Percentiles rank a stretch among this genome's conserved stretches.
Evolutionary conservation across 1,140 invertebrate genomes (phyloP).

Genomic region (Phocides pigmalion): DNA sequence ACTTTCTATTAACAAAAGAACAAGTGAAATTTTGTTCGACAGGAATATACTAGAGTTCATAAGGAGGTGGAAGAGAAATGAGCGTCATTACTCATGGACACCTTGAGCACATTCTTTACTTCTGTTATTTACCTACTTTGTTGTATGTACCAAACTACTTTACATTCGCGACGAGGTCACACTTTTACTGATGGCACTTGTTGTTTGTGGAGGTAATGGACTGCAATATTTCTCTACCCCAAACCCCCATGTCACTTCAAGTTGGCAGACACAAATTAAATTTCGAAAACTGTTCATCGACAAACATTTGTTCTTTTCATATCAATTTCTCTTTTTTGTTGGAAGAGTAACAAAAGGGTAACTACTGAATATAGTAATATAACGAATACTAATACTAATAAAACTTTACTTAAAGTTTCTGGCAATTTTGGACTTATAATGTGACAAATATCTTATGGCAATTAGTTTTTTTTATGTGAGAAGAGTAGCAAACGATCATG

Average conservation of each 20-base stretch:
- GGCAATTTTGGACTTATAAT: no score
- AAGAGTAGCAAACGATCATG: no score
- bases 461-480: no score
- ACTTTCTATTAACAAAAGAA: slow-evolving; percentile 43
- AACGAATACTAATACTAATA: no score
- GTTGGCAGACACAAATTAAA: slow-evolving; percentile 10
- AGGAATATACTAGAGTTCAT: slow-evolving; percentile 70
- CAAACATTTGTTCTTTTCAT: background rate
- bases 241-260: slow-evolving; percentile 6
- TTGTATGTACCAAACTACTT: slow-evolving; percentile 54
- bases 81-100: slow-evolving; percentile 63
- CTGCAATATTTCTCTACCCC: slow-evolving; percentile 16
- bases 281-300: background rate
- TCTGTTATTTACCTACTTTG: slow-evolving; percentile 54
- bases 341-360: no score
- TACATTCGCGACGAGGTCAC: slow-evolving; percentile 58
- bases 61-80: slow-evolving; percentile 65
- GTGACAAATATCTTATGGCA: no score
- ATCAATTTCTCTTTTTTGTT: no score
- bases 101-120: slow-evolving; percentile 62
- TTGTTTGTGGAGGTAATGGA: slow-evolving; percentile 52
- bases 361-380: no score
- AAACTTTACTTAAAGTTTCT: no score
- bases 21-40: slow-evolving; percentile 69
- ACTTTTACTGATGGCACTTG: slow-evolving; percentile 59